Evolutionary conservation across 2,797 vertebrate species (phyloP).

Genomic region (Gallinago solitaria): DNA sequence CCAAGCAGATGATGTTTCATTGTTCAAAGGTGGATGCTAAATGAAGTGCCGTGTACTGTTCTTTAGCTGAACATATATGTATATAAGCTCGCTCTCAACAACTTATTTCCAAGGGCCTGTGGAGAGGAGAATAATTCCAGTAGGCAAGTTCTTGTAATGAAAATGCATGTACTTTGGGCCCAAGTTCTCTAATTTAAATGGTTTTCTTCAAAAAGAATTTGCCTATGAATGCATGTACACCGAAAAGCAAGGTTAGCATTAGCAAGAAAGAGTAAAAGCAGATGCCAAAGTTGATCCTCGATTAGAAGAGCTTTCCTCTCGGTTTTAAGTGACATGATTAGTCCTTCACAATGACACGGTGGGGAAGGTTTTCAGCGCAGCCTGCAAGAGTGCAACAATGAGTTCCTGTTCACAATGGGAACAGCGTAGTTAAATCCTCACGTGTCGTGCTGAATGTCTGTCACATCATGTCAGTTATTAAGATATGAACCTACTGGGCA

Average conservation of each 20-base stretch:
- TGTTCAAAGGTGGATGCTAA: not conserved
- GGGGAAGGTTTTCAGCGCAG: not conserved
- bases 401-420: not conserved
- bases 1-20: not conserved
- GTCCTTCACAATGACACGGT: not conserved
- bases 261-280: not conserved
- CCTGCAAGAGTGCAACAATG: not conserved
- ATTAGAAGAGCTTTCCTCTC: constrained; percentile 25
- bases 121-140: not conserved
- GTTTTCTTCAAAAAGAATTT: constrained; percentile 27
- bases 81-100: not conserved
- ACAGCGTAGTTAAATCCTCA: not conserved
- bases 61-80: not conserved
- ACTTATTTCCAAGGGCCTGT: not conserved
- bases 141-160: constrained; percentile 2
- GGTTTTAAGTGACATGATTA: constrained; percentile 9
- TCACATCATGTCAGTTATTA: not conserved
- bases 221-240: not conserved
- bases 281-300: constrained; percentile 1
- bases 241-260: not conserved
- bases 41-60: not conserved
- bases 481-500: not conserved
- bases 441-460: rapidly evolving
- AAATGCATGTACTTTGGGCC: not conserved
- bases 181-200: not conserved